Conservation (phyloP, 2,888 invertebrate species). For the Pomacea canaliculata region DNA sequence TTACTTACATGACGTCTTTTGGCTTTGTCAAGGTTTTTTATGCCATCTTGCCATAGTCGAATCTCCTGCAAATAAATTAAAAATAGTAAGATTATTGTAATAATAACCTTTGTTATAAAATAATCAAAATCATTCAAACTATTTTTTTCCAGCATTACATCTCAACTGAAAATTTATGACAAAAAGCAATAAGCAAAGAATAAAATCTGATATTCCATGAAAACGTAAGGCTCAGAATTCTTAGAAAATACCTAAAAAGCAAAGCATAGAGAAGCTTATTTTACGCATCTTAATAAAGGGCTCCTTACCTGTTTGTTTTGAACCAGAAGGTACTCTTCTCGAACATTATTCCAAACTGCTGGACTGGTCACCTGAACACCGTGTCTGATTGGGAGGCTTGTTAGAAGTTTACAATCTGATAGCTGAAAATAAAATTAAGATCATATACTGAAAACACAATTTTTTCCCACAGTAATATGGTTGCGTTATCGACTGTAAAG, state of each 20-base stretch:
- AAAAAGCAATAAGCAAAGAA: no score
- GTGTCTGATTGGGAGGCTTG: conserved; percentile 29
- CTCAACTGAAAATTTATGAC: no score
- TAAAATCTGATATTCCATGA: no score
- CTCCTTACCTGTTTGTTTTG: conserved; percentile 27
- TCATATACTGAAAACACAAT: not conserved
- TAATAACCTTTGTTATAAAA: not conserved
- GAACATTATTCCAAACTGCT: conserved; percentile 18
- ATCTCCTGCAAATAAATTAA: conserved; percentile 27
- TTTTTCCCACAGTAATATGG: no score
- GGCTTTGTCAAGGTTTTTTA: conserved; percentile 30
- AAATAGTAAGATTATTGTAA: not conserved
- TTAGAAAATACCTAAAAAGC: no score
- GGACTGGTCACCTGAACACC: conserved; percentile 26
- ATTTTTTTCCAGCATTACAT: no score
- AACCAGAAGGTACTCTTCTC: conserved; percentile 26
- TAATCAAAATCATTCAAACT: not conserved
- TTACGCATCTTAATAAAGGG: no score
- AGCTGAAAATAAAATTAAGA: conserved; percentile 16
- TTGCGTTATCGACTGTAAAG: no score
- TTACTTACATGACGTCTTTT: conserved; percentile 32
- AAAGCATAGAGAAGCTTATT: no score
- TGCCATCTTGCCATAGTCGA: conserved; percentile 25
- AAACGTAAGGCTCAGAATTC: no score
- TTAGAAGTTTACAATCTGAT: conserved; percentile 29